Conservation (phyloP, 30 jellyfish, hydroid and myxozoan genomes). For the Hydractinia echinata region DNA sequence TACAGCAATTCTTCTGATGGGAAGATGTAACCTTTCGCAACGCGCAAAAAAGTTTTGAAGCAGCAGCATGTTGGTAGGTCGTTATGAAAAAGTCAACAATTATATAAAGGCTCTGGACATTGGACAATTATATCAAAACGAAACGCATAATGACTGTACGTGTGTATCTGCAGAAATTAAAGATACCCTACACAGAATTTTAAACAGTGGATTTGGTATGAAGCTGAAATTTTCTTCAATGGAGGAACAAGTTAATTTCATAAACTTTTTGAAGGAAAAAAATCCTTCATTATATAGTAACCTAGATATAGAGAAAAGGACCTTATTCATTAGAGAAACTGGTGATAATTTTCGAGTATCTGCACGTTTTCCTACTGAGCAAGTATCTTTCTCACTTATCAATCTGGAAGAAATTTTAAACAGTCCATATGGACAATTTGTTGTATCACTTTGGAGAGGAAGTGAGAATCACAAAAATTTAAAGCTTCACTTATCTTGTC, state of each 20-base stretch:
- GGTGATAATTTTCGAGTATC: slow-evolving; percentile 30
- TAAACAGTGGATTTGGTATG: too few relatives aligned
- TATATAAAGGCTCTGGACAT: not conserved
- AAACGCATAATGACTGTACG: not conserved
- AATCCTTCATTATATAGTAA: not conserved
- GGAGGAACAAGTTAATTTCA: slow-evolving; percentile 2
- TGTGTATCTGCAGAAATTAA: not conserved
- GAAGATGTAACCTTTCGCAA: too few relatives aligned
- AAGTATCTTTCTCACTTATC: slow-evolving; percentile 9
- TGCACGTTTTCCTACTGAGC: slow-evolving; percentile 23
- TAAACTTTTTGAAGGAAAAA: not conserved
- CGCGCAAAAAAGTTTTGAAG: too few relatives aligned
- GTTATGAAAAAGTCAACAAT: not conserved
- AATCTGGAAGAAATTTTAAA: not conserved
- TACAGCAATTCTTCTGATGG: too few relatives aligned
- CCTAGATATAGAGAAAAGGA: too few relatives aligned
- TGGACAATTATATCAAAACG: not conserved
- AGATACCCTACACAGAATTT: too few relatives aligned
- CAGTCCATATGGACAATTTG: slow-evolving; percentile 26
- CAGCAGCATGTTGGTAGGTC: not conserved
- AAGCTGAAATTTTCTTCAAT: not conserved
- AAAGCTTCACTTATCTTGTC: not conserved
- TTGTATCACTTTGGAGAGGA: slow-evolving; percentile 8
- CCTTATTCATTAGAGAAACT: slow-evolving; percentile 20
- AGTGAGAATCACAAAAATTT: slow-evolving; percentile 3